phyloP scores from a whole-genome alignment of 2,113 vertebrate genomes.

The Eretmodus cyanostictus region DNA sequence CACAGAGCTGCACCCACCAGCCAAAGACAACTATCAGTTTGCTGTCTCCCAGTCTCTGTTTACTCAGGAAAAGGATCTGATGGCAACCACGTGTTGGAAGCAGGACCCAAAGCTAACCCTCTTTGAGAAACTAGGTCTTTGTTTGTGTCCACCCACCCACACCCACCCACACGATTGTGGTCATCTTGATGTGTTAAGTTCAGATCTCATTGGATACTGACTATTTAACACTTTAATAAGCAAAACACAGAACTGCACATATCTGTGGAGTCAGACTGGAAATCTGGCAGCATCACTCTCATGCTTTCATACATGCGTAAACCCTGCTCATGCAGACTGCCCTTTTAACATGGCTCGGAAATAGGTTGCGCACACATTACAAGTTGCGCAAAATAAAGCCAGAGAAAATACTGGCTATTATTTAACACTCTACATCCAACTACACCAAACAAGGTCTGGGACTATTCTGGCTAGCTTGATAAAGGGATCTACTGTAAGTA shows the following conservation, averaged over 20 bases:
- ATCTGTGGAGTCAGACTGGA: background rate
- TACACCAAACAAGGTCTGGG: background rate
- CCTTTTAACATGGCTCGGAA: background rate
- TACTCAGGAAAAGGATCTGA: background rate
- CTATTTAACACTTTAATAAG: background rate
- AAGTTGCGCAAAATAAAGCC: background rate
- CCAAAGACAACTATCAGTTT: background rate
- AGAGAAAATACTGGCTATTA: background rate
- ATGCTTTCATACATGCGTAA: background rate
- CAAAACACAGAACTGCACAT: background rate
- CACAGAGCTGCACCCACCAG: background rate
- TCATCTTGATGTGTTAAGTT: background rate
- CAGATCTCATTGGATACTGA: background rate
- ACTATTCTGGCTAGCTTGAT: background rate
- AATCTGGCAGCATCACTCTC: background rate
- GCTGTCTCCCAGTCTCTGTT: background rate
- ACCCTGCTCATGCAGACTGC: background rate
- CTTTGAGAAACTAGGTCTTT: background rate
- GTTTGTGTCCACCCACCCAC: background rate
- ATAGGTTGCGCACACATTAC: background rate
- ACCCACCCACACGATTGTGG: background rate
- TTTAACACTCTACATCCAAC: background rate
- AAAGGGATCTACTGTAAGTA: background rate
- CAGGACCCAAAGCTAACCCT: background rate
- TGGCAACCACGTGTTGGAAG: conserved; percentile 8